Conservation (phyloP, 2,113 vertebrate genomes). For the Numida meleagris region DNA sequence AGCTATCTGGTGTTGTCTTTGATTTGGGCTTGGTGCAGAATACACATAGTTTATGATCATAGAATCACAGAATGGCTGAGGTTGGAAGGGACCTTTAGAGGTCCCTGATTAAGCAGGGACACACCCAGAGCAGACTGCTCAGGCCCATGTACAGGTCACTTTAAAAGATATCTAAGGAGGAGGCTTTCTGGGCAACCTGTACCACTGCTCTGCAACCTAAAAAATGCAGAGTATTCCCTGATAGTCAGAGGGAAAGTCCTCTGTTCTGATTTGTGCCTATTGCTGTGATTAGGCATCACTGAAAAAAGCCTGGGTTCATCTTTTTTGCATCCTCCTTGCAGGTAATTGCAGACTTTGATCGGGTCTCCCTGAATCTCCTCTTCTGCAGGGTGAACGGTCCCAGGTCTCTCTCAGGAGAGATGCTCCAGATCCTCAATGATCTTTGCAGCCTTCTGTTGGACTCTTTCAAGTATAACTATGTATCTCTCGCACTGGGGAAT, state of each 20-base stretch:
- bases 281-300: not conserved
- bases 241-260: not conserved
- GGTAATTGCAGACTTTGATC: not conserved
- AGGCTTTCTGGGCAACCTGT: not conserved
- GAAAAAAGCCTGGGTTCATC: not conserved
- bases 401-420: not conserved
- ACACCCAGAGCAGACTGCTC: not conserved
- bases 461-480: not conserved
- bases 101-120: not conserved
- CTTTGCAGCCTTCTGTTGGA: not conserved
- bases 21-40: not conserved
- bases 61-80: not conserved
- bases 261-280: not conserved
- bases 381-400: not conserved
- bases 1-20: not conserved
- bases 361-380: not conserved
- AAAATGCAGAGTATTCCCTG: not conserved
- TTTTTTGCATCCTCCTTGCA: not conserved
- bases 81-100: not conserved
- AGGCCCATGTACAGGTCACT: not conserved
- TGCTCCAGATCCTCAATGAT: not conserved
- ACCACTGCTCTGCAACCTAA: not conserved
- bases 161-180: not conserved
- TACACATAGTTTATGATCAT: not conserved
- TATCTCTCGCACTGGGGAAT: not conserved